phyloP scores from a whole-genome alignment of 2,797 vertebrate species.

The Danio aesculapii region DNA sequence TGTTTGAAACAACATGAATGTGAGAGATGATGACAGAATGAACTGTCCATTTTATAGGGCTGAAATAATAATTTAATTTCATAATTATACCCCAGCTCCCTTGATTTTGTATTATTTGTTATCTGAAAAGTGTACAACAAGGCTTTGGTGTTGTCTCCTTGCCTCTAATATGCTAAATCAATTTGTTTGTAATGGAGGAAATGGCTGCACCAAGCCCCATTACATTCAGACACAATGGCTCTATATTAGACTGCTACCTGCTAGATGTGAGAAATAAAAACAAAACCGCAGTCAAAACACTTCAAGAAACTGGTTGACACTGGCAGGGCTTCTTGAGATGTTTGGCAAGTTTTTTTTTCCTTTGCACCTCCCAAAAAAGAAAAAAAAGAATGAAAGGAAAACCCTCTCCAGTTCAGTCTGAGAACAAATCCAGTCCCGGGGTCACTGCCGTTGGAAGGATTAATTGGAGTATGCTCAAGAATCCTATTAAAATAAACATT shows the following conservation, averaged over 20 bases:
- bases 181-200: conserved; percentile 57
- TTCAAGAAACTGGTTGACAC: neutral
- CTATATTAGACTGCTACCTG: conserved; percentile 18
- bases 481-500: conserved; percentile 22
- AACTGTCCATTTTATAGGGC: neutral
- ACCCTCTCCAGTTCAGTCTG: neutral
- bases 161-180: conserved; percentile 47
- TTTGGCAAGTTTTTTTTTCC: neutral
- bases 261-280: neutral
- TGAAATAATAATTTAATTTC: too few relatives aligned
- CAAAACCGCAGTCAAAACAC: neutral
- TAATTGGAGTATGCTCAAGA: conserved; percentile 12
- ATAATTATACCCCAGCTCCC: neutral
- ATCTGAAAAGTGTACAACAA: neutral
- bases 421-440: conserved; percentile 17
- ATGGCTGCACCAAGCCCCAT: conserved; percentile 25
- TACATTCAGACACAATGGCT: conserved; percentile 49
- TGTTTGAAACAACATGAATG: neutral
- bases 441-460: neutral
- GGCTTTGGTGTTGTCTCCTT: conserved; percentile 40
- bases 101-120: conserved; percentile 1
- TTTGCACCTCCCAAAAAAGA: neutral
- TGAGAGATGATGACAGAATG: neutral
- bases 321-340: neutral
- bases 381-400: too few relatives aligned